Base-by-base conservation (phyloP, 1,140 invertebrate genomes). In the Sesamia nonagrioides region DNA sequence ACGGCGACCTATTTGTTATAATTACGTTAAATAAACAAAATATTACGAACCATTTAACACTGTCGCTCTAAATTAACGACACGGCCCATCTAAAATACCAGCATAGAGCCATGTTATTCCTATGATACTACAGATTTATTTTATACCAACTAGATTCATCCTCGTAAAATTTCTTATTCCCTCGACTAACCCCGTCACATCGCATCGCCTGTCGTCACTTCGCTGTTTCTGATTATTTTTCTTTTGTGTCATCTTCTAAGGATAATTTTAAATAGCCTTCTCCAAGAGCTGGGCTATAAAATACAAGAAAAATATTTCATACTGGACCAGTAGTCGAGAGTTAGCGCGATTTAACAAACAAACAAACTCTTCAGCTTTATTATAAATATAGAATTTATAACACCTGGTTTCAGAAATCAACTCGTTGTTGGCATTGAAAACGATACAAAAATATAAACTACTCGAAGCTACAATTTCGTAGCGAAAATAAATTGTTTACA, bases 1-100 rank as follows among this genome's bases (percentile, higher is more conserved):
- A 83, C 81, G 71, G 40, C 81, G 82, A 84, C 86, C 85, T 84
- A 88, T 91, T 90, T 85, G 82, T 91, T 88, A 88, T 89, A 88
- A 91, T 91, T 88, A 89, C 81, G 77, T 80, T 83, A 86, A 86
- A 81, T 88, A 88, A 87, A 89, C 85, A 88, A 91, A 91, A 88
- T 88, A 85, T 86, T 82, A 80, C 86, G 79, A 83, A 86, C 78
- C 84, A 90, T 92, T 91, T 91, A 88, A 88, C 86, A 88, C 83
- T 90, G 87, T 92, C 87, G 76, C 73, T 86, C 54, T 82, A 86
- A 90, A 89, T 89, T 84, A 89, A 85, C 78, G 80, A 79, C 80
- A 50, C 63, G 77, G 80, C 80, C 52, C 77, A 68, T 73, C 80
- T 82, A 79, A 83, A 77, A 52, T 76, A 75, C 17, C 11, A 21